These are phyloP conservation scores for Mesochorus sp. DNA, from an alignment of 2,888 invertebrate genomes.

Conservation along the genomic window DNA sequence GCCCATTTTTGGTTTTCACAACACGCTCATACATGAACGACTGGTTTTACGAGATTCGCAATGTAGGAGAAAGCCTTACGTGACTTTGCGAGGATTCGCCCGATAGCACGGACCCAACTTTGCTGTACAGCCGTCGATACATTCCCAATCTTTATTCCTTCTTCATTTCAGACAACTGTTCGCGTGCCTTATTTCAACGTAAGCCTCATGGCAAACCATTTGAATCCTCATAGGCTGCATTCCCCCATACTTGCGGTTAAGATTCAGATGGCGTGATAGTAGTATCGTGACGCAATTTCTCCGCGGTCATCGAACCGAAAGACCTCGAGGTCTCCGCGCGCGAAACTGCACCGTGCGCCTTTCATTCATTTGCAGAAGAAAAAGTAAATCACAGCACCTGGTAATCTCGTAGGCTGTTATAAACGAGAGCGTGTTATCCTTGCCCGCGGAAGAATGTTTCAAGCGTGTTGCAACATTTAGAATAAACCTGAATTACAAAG, in stretches of 20 bases:
- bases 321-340: slow-evolving; percentile 60
- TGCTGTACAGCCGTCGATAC: too few species aligned
- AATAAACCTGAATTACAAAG: not conserved
- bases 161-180: too few species aligned
- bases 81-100: slow-evolving; percentile 24
- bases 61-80: slow-evolving; percentile 28
- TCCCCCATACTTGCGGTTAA: slow-evolving; percentile 31
- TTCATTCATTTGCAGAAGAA: slow-evolving; percentile 69
- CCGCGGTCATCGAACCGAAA: slow-evolving; percentile 73
- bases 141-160: not conserved
- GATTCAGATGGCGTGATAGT: slow-evolving; percentile 61
- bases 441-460: not conserved
- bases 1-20: slow-evolving; percentile 35
- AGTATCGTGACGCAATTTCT: slow-evolving; percentile 69
- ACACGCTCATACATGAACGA: slow-evolving; percentile 16
- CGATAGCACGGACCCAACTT: not conserved
- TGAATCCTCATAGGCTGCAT: not conserved
- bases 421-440: slow-evolving; percentile 20
- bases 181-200: too few species aligned
- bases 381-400: slow-evolving; percentile 47
- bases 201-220: too few species aligned
- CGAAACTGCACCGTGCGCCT: slow-evolving; percentile 56
- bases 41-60: slow-evolving; percentile 36
- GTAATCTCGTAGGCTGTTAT: slow-evolving; percentile 21
- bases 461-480: not conserved